phyloP scores from a whole-genome alignment of 2,113 vertebrate species.

The Rhabdomys dilectus region DNA sequence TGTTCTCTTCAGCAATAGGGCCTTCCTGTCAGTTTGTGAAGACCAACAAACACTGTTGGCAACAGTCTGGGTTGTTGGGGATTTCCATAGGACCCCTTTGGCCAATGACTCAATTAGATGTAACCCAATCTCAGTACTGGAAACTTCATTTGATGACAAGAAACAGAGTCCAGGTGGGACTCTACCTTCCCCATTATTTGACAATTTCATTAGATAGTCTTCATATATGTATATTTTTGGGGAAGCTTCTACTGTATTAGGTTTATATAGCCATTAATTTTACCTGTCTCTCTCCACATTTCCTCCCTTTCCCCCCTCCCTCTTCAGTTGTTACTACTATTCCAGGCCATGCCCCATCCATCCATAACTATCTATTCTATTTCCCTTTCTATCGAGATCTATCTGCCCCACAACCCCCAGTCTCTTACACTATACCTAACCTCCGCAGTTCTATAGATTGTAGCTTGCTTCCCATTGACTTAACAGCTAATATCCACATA shows the following conservation, averaged over 20 bases:
- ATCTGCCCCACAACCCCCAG: neutral
- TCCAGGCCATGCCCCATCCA: neutral
- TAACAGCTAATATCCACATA: neutral
- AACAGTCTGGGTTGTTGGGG: neutral
- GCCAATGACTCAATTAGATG: neutral
- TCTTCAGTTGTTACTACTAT: neutral
- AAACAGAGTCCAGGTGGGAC: neutral
- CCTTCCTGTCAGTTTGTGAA: too few relatives aligned
- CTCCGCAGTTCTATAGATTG: neutral
- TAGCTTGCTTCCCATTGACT: neutral
- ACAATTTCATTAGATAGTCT: neutral
- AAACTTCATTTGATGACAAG: neutral
- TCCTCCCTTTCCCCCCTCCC: neutral
- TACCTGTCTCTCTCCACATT: neutral
- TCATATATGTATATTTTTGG: neutral
- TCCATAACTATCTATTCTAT: neutral
- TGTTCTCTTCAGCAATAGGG: neutral
- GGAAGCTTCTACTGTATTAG: neutral
- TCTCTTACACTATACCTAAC: neutral
- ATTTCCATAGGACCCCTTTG: neutral
- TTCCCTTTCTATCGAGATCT: too few relatives aligned
- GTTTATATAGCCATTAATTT: neutral
- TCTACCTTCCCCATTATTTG: neutral
- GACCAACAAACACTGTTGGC: neutral
- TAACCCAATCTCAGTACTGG: neutral